phyloP scores from a whole-genome alignment of 2,888 invertebrate genomes.

The Acanthoscelides obtectus region DNA sequence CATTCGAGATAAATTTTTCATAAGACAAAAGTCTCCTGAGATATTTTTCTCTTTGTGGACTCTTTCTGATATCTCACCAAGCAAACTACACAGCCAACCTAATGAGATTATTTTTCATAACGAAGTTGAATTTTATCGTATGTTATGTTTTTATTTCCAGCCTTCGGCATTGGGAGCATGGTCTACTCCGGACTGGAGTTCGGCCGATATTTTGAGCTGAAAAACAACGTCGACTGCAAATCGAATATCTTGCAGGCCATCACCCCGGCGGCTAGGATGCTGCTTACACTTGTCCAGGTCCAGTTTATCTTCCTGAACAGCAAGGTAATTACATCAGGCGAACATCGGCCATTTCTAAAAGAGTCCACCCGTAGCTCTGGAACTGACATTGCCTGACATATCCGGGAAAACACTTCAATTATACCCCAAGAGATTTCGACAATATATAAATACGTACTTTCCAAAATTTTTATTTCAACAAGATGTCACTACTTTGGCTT shows the following conservation, averaged over 20 bases:
- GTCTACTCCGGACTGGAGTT: slow-evolving; percentile 95
- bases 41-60: too few relatives aligned
- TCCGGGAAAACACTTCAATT: too few relatives aligned
- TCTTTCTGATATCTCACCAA: too few relatives aligned
- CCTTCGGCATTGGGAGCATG: slow-evolving; percentile 96
- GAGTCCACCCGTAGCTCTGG: not conserved
- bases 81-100: too few relatives aligned
- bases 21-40: too few relatives aligned
- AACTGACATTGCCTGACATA: not conserved
- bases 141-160: slow-evolving; percentile 51
- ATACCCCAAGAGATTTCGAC: too few relatives aligned
- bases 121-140: too few relatives aligned
- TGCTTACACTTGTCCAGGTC: slow-evolving; percentile 96
- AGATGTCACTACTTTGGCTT: too few relatives aligned
- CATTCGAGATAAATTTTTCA: too few relatives aligned
- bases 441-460: too few relatives aligned
- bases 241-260: slow-evolving; percentile 78
- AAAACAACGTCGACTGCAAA: slow-evolving; percentile 82
- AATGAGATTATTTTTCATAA: too few relatives aligned
- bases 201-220: slow-evolving; percentile 91
- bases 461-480: too few relatives aligned
- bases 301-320: slow-evolving; percentile 97
- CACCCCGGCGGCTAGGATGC: slow-evolving; percentile 88
- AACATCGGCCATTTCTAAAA: not conserved
- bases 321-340: slow-evolving; percentile 66